Percentiles rank a stretch among this genome's conserved stretches.
Conservation (phyloP, 92 coral and sea anemone genomes). For the Muricea muricata region DNA sequence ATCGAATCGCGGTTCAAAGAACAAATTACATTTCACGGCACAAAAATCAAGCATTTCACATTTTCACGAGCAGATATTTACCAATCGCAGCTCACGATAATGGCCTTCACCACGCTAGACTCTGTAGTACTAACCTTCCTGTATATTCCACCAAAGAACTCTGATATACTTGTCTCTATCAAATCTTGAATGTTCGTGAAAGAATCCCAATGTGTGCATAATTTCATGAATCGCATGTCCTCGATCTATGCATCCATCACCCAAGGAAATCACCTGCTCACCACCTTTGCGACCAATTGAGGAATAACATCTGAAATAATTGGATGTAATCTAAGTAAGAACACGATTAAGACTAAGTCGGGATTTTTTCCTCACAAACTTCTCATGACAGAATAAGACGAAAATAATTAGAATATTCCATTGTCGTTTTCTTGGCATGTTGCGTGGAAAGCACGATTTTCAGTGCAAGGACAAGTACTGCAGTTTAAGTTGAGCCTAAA, state of each 20-base stretch:
- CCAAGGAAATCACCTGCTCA: slow-evolving; percentile 15
- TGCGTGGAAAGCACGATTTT: too few relatives aligned
- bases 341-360: background rate
- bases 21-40: too few relatives aligned
- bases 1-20: too few relatives aligned
- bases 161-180: slow-evolving; percentile 39
- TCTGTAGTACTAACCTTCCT: background rate
- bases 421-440: too few relatives aligned
- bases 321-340: too few relatives aligned
- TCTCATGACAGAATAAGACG: too few relatives aligned
- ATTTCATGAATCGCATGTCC: slow-evolving; percentile 37
- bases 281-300: slow-evolving; percentile 47
- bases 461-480: too few relatives aligned
- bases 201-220: slow-evolving; percentile 42
- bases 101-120: background rate
- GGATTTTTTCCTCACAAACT: too few relatives aligned
- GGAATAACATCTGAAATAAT: slow-evolving; percentile 23
- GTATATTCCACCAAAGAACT: slow-evolving; percentile 43
- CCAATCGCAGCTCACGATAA: background rate
- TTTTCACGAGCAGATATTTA: background rate
- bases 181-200: slow-evolving; percentile 43
- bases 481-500: too few relatives aligned
- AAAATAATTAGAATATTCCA: too few relatives aligned
- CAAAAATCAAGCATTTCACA: too few relatives aligned
- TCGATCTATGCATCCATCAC: slow-evolving; percentile 20